Conservation (phyloP, 2,888 invertebrate species). For the Andricus curvator region DNA sequence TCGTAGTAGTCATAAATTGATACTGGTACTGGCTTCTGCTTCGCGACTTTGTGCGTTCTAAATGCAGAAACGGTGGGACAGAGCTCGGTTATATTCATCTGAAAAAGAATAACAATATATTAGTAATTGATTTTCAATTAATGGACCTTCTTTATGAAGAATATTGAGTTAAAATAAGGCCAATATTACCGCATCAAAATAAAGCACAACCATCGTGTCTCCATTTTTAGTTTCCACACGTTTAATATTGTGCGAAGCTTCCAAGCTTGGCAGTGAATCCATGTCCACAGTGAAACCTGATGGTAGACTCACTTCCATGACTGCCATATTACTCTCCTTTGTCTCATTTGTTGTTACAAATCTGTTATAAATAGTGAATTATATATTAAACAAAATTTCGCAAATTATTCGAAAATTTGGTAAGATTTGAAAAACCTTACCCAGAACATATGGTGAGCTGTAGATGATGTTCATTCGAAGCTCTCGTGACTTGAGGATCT, state of each 20-base stretch:
- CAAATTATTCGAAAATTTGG: conserved; percentile 8
- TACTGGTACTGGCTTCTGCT: conserved; percentile 92
- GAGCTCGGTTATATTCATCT: conserved; percentile 82
- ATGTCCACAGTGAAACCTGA: conserved; percentile 94
- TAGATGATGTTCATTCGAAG: conserved; percentile 87
- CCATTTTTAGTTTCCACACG: conserved; percentile 85
- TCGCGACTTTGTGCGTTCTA: conserved; percentile 90
- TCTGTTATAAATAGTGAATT: conserved; percentile 73
- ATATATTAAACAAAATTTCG: conserved; percentile 38
- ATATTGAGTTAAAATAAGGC: neutral
- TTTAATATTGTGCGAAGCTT: conserved; percentile 82
- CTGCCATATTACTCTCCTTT: conserved; percentile 91
- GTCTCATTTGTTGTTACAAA: conserved; percentile 84
- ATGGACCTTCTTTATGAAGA: neutral
- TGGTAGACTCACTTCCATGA: conserved; percentile 93
- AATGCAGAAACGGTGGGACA: conserved; percentile 92
- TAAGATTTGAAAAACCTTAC: conserved; percentile 76
- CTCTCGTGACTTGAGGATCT: conserved; percentile 91
- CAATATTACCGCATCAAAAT: conserved; percentile 83
- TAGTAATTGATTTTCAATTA: neutral
- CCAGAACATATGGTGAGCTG: conserved; percentile 91
- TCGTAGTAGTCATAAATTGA: conserved; percentile 95
- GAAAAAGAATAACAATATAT: conserved; percentile 48
- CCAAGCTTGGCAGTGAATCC: conserved; percentile 84
- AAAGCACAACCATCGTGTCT: conserved; percentile 84